These are phyloP conservation scores for Emys orbicularis DNA, from an alignment of 2,797 vertebrate species.

Conservation along the genomic window DNA sequence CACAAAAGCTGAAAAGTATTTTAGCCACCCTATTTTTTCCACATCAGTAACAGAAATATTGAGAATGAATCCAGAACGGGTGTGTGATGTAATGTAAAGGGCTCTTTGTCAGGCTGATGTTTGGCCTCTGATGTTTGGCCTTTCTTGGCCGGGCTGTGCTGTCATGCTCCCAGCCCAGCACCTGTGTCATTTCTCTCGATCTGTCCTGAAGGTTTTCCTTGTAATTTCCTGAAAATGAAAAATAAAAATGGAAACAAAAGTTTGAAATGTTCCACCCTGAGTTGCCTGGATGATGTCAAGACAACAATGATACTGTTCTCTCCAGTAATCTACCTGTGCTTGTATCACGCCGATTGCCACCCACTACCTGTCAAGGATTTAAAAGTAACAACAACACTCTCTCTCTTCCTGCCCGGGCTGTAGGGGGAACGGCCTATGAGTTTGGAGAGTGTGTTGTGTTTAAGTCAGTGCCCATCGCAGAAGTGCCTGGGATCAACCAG, in stretches of 20 bases:
- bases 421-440: not conserved
- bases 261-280: not conserved
- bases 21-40: not conserved
- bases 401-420: not conserved
- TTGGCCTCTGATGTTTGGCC: too few relatives aligned
- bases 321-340: not conserved
- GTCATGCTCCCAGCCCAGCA: not conserved
- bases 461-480: not conserved
- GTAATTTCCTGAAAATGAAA: not conserved
- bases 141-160: not conserved
- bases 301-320: not conserved
- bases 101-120: not conserved
- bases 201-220: not conserved
- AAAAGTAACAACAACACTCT: not conserved
- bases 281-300: not conserved
- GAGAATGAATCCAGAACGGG: not conserved
- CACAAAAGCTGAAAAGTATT: not conserved
- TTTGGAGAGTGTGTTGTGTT: not conserved
- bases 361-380: not conserved
- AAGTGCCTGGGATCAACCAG: not conserved
- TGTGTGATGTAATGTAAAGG: not conserved
- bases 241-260: not conserved
- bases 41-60: not conserved
- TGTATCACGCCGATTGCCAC: not conserved
- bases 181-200: not conserved